A percentile compares a stretch with the other conserved stretches of the same genome.
phyloP scores from a whole-genome alignment of 2,888 invertebrate genomes.

The Hydropsyche betteni region DNA sequence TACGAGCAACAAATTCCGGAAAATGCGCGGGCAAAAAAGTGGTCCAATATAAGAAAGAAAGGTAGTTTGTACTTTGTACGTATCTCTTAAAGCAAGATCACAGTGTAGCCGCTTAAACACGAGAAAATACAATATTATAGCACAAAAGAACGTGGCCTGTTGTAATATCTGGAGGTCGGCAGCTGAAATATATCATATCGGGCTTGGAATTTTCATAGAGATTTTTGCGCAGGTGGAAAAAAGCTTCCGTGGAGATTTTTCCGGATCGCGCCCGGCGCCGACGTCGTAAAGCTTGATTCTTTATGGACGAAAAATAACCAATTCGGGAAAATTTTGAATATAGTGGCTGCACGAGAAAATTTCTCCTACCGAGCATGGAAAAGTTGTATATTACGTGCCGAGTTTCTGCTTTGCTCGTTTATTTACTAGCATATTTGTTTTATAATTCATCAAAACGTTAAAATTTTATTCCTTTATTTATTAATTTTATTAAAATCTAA shows the following conservation, averaged over 20 bases:
- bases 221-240: slow-evolving; percentile 41
- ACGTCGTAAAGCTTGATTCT: slow-evolving; percentile 20
- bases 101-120: no score
- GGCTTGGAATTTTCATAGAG: slow-evolving; percentile 40
- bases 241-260: no score
- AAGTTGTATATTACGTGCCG: not conserved
- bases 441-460: no score
- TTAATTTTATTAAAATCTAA: no score
- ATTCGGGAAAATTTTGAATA: not conserved
- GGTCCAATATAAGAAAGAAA: no score
- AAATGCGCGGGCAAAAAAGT: not conserved
- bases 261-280: not conserved
- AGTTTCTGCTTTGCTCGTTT: no score
- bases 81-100: no score
- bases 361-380: not conserved
- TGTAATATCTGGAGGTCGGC: slow-evolving; percentile 23
- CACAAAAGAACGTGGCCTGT: no score
- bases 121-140: no score
- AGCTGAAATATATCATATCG: slow-evolving; percentile 45
- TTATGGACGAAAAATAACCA: not conserved
- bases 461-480: no score
- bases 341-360: not conserved
- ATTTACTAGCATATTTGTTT: no score
- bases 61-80: not conserved
- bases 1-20: slow-evolving; percentile 31